A percentile compares a stretch with the other conserved stretches of the same genome.
phyloP scores from a whole-genome alignment of 2,888 invertebrate genomes.

The Drosophila testacea region DNA sequence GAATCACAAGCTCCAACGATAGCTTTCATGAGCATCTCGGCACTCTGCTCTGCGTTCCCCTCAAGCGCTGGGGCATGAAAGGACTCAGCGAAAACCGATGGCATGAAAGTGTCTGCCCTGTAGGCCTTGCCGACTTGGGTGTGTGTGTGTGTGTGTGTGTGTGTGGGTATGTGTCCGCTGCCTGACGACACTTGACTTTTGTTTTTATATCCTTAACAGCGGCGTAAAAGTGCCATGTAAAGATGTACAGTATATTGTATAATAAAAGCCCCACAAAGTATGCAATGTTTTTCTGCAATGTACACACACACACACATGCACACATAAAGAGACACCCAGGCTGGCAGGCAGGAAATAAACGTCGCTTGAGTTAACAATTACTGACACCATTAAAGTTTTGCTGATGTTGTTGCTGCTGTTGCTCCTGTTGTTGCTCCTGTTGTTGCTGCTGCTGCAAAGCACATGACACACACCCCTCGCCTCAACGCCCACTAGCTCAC shows the following conservation, averaged over 20 bases:
- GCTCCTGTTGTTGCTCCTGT: too few relatives aligned
- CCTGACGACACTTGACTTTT: slow-evolving; percentile 73
- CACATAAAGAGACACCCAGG: slow-evolving; percentile 11
- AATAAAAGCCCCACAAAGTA: slow-evolving; percentile 75
- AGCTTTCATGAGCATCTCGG: too few relatives aligned
- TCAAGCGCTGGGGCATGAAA: too few relatives aligned
- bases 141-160: slow-evolving; percentile 1
- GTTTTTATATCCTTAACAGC: slow-evolving; percentile 68
- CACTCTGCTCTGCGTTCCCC: too few relatives aligned
- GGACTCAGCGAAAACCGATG: too few relatives aligned
- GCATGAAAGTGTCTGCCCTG: too few relatives aligned
- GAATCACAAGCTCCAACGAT: too few relatives aligned
- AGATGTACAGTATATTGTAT: slow-evolving; percentile 61
- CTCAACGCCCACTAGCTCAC: slow-evolving; percentile 15
- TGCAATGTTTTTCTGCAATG: slow-evolving; percentile 56
- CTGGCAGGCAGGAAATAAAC: slow-evolving; percentile 71
- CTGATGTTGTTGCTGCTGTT: slow-evolving; percentile 7
- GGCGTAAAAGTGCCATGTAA: slow-evolving; percentile 73
- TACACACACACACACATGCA: slow-evolving; percentile 23
- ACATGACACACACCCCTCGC: slow-evolving; percentile 41
- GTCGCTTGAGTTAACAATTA: slow-evolving; percentile 81
- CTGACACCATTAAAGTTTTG: slow-evolving; percentile 81
- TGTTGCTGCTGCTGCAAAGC: slow-evolving; percentile 21
- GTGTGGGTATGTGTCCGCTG: slow-evolving; percentile 33
- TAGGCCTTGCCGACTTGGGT: too few relatives aligned